Percentiles rank a stretch among this genome's conserved stretches.
Evolutionary conservation across 2,888 invertebrate genomes (phyloP).

Genomic region (Caenorhabditis afra): DNA sequence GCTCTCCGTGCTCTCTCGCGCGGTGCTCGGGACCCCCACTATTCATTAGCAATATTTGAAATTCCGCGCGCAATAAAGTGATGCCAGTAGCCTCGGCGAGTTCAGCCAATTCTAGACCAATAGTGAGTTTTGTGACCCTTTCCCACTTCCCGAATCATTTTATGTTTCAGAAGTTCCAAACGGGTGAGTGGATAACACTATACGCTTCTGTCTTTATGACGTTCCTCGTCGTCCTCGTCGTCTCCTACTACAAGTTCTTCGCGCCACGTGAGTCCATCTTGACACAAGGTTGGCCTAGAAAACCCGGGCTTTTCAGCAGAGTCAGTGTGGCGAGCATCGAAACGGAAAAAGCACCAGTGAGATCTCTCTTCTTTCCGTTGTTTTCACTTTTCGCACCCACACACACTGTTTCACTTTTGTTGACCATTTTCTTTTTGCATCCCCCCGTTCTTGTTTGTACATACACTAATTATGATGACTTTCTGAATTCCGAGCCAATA

Average conservation of each 20-base stretch:
- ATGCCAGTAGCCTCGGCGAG: not conserved
- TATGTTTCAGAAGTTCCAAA: constrained; percentile 58
- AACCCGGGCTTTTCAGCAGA: constrained; percentile 33
- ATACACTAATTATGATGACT: not conserved
- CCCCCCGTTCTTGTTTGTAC: not conserved
- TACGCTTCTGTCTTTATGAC: constrained; percentile 48
- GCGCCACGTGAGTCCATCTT: constrained; percentile 15
- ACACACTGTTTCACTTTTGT: too few species aligned
- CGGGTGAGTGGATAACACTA: constrained; percentile 55
- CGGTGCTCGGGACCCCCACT: too few species aligned
- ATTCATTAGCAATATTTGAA: too few species aligned
- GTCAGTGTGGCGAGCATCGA: constrained; percentile 39
- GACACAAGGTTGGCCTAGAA: too few species aligned
- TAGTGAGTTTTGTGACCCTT: not conserved
- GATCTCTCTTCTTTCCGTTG: constrained; percentile 5
- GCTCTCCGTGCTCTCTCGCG: too few species aligned
- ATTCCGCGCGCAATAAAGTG: too few species aligned
- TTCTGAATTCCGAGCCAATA: constrained; percentile 4
- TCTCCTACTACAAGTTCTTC: constrained; percentile 43
- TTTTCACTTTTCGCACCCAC: too few species aligned
- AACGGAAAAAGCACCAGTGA: constrained; percentile 45
- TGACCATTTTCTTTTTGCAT: not conserved
- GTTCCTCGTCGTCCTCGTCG: constrained; percentile 31
- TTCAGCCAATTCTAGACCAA: not conserved
- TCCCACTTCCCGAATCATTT: not conserved